phyloP scores from a whole-genome alignment of 2,113 vertebrate genomes.

The Lepidothrix coronata region DNA sequence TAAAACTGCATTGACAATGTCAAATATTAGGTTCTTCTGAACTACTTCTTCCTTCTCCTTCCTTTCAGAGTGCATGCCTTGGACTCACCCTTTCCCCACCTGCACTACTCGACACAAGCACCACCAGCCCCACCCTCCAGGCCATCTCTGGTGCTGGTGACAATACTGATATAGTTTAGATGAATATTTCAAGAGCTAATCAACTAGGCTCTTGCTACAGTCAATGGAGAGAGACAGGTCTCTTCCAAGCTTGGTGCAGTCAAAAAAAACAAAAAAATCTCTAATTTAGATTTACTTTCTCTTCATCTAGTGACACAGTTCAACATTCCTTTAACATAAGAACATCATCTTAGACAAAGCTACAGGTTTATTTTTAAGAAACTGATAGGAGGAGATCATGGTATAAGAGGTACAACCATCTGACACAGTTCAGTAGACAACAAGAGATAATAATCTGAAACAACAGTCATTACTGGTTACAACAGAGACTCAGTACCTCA shows the following conservation, averaged over 20 bases:
- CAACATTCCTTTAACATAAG: not conserved
- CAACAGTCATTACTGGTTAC: not conserved
- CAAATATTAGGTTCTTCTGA: not conserved
- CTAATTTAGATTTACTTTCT: not conserved
- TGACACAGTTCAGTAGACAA: not conserved
- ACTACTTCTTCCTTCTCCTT: not conserved
- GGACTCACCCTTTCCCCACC: not conserved
- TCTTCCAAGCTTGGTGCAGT: not conserved
- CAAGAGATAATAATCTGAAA: not conserved
- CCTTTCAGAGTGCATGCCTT: not conserved
- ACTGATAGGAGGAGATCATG: rapidly evolving
- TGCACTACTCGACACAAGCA: not conserved
- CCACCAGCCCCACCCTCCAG: not conserved
- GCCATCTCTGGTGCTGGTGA: not conserved
- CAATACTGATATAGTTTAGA: not conserved
- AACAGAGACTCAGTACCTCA: not conserved
- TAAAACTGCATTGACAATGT: not conserved
- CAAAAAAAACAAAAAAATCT: not conserved
- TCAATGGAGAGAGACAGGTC: not conserved
- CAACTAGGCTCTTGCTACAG: not conserved
- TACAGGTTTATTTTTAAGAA: not conserved
- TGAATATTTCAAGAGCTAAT: not conserved
- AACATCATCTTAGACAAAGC: not conserved
- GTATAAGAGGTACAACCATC: not conserved
- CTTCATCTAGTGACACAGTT: not conserved